phyloP scores from a whole-genome alignment of 2,888 invertebrate genomes.

The Scaptomyza parva region DNA sequence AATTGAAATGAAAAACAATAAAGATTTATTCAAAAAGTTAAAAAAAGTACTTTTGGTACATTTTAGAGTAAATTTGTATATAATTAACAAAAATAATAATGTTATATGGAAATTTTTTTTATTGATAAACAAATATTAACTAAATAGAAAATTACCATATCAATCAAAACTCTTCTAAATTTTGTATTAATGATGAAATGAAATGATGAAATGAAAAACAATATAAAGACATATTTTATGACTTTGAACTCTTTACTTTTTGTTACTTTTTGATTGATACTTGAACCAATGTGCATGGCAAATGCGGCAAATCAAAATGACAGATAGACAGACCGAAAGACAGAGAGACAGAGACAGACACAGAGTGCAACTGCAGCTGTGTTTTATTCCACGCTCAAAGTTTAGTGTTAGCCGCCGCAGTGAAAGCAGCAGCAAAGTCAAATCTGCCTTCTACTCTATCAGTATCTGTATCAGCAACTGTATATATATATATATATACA shows the following conservation, averaged over 20 bases:
- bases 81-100: no score
- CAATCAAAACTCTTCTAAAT: no score
- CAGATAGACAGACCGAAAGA: slow-evolving; percentile 64
- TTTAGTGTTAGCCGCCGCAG: slow-evolving; percentile 42
- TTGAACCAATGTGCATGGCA: slow-evolving; percentile 49
- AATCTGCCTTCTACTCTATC: slow-evolving; percentile 37
- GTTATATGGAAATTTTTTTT: no score
- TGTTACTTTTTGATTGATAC: no score
- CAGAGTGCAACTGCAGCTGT: slow-evolving; percentile 49
- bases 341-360: slow-evolving; percentile 67
- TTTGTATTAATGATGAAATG: no score
- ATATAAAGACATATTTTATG: no score
- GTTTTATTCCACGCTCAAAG: slow-evolving; percentile 22
- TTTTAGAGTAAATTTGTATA: no score
- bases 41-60: no score
- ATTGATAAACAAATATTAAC: not conserved
- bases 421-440: slow-evolving; percentile 70
- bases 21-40: no score
- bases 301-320: slow-evolving; percentile 71
- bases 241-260: no score
- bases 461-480: slow-evolving; percentile 20
- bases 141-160: not conserved
- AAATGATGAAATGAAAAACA: no score
- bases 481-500: slow-evolving; percentile 17
- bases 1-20: no score